Evolutionary conservation across 1,140 invertebrate species (phyloP).

Genomic region (Macrostomum lignano): DNA sequence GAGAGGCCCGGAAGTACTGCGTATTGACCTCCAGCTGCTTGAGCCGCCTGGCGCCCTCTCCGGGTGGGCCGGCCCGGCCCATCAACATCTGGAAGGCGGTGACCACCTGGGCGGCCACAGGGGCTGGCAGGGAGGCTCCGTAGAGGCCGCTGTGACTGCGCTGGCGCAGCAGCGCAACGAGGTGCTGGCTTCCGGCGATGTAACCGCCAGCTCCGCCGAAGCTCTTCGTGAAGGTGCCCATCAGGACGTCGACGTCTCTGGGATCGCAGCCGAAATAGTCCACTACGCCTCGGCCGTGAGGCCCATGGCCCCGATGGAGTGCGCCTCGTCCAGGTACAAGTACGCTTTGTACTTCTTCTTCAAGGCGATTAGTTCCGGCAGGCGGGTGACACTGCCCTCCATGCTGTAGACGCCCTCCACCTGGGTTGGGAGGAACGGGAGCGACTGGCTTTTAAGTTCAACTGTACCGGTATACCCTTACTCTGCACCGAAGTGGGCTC

Average conservation of each 20-base stretch:
- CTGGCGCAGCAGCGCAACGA: slow-evolving; percentile 49
- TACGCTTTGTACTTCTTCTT: slow-evolving; percentile 79
- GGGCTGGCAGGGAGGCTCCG: slow-evolving; percentile 57
- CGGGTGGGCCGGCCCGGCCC: slow-evolving; percentile 47
- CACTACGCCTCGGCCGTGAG: slow-evolving; percentile 52
- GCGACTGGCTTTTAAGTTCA: no score
- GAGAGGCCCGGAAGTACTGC: slow-evolving; percentile 50
- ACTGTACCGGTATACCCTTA: no score
- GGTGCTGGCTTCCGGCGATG: slow-evolving; percentile 53
- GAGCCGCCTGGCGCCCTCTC: slow-evolving; percentile 28
- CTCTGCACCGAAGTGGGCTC: no score
- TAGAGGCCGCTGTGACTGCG: slow-evolving; percentile 58
- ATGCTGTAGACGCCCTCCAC: slow-evolving; percentile 46
- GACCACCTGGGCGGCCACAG: slow-evolving; percentile 63
- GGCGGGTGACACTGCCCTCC: slow-evolving; percentile 72
- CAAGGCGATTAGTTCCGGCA: slow-evolving; percentile 56
- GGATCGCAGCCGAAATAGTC: slow-evolving; percentile 56
- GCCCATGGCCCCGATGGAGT: slow-evolving; percentile 76
- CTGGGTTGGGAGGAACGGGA: no score
- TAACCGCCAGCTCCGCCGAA: slow-evolving; percentile 88
- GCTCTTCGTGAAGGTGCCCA: slow-evolving; percentile 82
- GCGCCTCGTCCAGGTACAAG: slow-evolving; percentile 73
- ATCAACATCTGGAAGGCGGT: slow-evolving; percentile 58
- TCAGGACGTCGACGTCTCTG: slow-evolving; percentile 66
- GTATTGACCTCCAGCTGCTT: slow-evolving; percentile 47